Percentiles rank a stretch among this genome's conserved stretches.
Evolutionary conservation across 2,888 invertebrate species (phyloP).

Genomic region (Hirudinaria manillensis): DNA sequence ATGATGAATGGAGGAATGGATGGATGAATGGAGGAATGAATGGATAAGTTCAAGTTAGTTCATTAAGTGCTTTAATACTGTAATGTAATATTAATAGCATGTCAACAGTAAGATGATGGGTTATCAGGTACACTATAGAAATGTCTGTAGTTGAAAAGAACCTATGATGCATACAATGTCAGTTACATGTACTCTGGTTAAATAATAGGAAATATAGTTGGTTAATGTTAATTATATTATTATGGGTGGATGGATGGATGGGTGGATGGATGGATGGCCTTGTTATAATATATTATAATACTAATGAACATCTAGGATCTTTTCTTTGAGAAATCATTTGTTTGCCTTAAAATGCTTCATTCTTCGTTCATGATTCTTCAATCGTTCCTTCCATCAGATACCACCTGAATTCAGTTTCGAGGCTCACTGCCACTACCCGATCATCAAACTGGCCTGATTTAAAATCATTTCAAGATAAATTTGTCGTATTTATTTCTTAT

Average conservation of each 20-base stretch:
- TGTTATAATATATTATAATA: neutral
- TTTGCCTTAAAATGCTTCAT: neutral
- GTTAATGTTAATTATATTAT: too few relatives aligned
- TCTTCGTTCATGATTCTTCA: neutral
- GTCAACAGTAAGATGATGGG: too few relatives aligned
- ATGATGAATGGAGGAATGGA: neutral
- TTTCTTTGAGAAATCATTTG: neutral
- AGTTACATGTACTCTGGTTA: too few relatives aligned
- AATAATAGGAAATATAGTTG: too few relatives aligned
- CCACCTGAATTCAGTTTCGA: conserved; percentile 87
- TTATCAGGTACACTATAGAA: too few relatives aligned
- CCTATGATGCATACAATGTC: too few relatives aligned
- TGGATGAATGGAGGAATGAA: neutral
- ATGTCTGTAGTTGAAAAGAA: too few relatives aligned
- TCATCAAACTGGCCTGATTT: conserved; percentile 61
- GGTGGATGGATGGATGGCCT: too few relatives aligned
- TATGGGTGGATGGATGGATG: too few relatives aligned
- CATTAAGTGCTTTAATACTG: conserved; percentile 1
- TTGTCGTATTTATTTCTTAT: too few relatives aligned
- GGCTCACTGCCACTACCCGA: conserved; percentile 80
- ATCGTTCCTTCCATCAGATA: conserved; percentile 42
- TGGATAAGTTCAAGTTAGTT: too few relatives aligned
- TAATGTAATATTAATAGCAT: neutral
- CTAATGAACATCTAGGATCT: neutral
- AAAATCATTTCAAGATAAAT: neutral